phyloP scores from a whole-genome alignment of 2,888 invertebrate genomes.

The Cerastoderma edule region DNA sequence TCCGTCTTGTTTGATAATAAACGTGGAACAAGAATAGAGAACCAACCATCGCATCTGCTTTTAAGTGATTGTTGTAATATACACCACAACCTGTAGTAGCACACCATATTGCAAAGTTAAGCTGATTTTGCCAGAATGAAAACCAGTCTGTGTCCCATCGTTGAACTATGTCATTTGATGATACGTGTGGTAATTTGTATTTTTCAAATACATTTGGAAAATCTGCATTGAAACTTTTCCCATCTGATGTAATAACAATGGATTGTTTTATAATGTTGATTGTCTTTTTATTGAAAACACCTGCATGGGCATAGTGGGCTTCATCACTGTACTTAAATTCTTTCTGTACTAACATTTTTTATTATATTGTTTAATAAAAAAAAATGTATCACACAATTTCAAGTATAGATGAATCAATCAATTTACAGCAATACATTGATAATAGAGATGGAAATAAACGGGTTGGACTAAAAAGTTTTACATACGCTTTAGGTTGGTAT shows the following conservation, averaged over 20 bases:
- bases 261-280: conserved; percentile 33
- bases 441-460: conserved; percentile 35
- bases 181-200: conserved; percentile 24
- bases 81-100: conserved; percentile 42
- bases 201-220: conserved; percentile 36
- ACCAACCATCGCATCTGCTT: conserved; percentile 22
- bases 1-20: conserved; percentile 30
- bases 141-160: conserved; percentile 29
- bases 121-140: conserved; percentile 44
- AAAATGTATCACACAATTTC: conserved; percentile 43
- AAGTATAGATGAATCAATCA: conserved; percentile 36
- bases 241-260: conserved; percentile 33
- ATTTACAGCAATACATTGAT: conserved; percentile 45
- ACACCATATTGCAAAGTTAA: conserved; percentile 40
- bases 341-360: conserved; percentile 35
- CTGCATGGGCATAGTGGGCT: conserved; percentile 15
- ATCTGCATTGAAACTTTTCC: conserved; percentile 26
- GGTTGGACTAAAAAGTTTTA: conserved; percentile 43
- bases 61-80: conserved; percentile 17
- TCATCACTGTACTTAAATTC: conserved; percentile 34
- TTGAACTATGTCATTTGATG: conserved; percentile 22
- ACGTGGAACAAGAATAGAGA: conserved; percentile 30
- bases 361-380: conserved; percentile 20
- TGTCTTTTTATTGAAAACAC: conserved; percentile 20
- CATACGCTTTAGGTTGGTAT: conserved; percentile 44